Evolutionary conservation across 2,113 vertebrate genomes (phyloP).

Genomic region (Megaceryle torquata): DNA sequence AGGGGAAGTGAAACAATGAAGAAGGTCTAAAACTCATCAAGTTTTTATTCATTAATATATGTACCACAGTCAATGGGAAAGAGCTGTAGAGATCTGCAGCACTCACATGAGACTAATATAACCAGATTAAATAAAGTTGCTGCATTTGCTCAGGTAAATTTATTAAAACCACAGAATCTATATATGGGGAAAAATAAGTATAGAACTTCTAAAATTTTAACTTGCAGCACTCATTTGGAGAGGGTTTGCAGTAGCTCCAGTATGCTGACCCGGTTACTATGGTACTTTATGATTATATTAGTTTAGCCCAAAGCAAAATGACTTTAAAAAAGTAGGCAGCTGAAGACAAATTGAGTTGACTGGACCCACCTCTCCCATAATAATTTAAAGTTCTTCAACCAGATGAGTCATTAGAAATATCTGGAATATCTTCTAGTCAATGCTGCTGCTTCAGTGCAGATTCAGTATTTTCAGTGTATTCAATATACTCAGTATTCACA

Average conservation of each 20-base stretch:
- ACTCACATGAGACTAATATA: slow-evolving; percentile 7
- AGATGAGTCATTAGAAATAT: neutral
- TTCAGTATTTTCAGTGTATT: neutral
- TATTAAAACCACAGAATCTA: slow-evolving; percentile 3
- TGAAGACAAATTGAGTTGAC: neutral
- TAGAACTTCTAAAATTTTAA: neutral
- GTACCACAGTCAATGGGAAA: neutral
- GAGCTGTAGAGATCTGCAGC: slow-evolving; percentile 4
- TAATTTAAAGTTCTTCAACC: neutral
- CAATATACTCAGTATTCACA: neutral
- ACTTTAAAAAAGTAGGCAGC: neutral
- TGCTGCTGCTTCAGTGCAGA: neutral
- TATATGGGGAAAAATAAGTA: neutral
- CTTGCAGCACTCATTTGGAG: neutral
- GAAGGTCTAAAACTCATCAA: slow-evolving; percentile 5
- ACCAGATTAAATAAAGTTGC: slow-evolving; percentile 33
- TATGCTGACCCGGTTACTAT: neutral
- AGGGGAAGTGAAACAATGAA: neutral
- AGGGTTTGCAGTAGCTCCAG: neutral
- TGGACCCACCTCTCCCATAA: neutral
- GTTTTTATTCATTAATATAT: neutral
- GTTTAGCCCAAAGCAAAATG: neutral
- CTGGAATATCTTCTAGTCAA: neutral
- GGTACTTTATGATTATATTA: neutral
- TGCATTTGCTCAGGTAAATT: slow-evolving; percentile 3